Evolutionary conservation across 2,113 vertebrate genomes (phyloP).

Genomic region (Vulpes lagopus): DNA sequence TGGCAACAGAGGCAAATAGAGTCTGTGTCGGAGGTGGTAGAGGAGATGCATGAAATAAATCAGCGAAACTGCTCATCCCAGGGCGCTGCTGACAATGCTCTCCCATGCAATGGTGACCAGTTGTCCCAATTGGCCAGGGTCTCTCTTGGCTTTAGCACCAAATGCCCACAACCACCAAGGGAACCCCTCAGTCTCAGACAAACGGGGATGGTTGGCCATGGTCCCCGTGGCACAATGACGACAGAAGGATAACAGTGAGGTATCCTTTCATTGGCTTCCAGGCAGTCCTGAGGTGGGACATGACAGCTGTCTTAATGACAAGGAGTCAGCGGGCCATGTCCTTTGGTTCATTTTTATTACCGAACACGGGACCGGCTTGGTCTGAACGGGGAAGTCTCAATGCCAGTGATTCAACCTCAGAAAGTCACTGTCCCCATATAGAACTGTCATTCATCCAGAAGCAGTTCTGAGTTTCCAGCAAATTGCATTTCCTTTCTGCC

Average conservation of each 20-base stretch:
- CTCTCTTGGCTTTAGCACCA: background rate
- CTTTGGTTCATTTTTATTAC: background rate
- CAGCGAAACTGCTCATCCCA: background rate
- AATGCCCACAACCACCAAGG: background rate
- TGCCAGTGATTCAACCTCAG: background rate
- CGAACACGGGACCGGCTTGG: background rate
- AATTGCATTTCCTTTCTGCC: conserved; percentile 46
- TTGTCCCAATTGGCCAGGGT: background rate
- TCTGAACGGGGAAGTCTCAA: background rate
- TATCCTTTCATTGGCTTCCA: background rate
- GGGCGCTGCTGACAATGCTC: background rate
- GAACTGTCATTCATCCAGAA: conserved; percentile 5
- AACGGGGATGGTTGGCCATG: background rate
- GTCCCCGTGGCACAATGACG: background rate
- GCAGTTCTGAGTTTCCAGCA: conserved; percentile 4
- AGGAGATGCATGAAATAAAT: background rate
- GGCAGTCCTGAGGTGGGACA: too few relatives aligned
- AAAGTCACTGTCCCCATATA: background rate
- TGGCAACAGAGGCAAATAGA: background rate
- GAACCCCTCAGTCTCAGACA: background rate
- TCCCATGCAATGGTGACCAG: fast-evolving
- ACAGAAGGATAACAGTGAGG: background rate
- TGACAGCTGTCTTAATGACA: background rate
- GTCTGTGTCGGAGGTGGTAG: background rate
- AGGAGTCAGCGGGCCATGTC: background rate